Percentiles rank a stretch among this genome's conserved stretches.
phyloP scores from a whole-genome alignment of 30 jellyfish, hydroid and myxozoan species.

The Turritopsis rubra region DNA sequence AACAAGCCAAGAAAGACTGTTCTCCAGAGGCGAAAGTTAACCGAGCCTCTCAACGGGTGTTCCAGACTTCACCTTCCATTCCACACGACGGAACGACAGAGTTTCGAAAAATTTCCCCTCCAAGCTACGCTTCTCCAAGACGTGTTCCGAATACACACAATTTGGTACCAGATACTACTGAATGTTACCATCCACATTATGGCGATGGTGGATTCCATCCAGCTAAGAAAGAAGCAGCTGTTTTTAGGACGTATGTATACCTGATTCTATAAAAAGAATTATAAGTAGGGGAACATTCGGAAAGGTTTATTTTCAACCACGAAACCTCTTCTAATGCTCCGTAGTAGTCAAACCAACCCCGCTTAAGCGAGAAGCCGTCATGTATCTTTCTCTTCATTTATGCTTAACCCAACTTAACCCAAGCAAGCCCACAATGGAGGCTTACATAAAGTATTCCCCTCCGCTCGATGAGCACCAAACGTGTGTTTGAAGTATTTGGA shows the following conservation, averaged over 20 bases:
- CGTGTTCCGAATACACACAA: background rate
- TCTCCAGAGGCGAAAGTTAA: background rate
- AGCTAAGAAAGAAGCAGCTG: slow-evolving; percentile 32
- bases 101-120: background rate
- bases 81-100: background rate
- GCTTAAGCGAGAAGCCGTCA: too few relatives aligned
- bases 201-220: slow-evolving; percentile 37
- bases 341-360: too few relatives aligned
- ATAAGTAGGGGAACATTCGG: too few relatives aligned
- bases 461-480: too few relatives aligned
- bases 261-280: background rate
- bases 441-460: background rate
- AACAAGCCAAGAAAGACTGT: background rate
- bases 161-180: background rate
- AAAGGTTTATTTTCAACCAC: too few relatives aligned
- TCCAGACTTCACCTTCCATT: background rate
- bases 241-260: slow-evolving; percentile 27
- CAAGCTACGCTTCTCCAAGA: background rate
- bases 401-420: too few relatives aligned
- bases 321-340: too few relatives aligned
- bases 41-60: background rate
- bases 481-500: too few relatives aligned
- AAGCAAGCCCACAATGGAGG: too few relatives aligned
- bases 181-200: slow-evolving; percentile 35
- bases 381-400: too few relatives aligned